Evolutionary conservation across 2,888 invertebrate genomes (phyloP), one percentile per base, ranked within the genome.

Genomic region (Blomia tropicalis): DNA sequence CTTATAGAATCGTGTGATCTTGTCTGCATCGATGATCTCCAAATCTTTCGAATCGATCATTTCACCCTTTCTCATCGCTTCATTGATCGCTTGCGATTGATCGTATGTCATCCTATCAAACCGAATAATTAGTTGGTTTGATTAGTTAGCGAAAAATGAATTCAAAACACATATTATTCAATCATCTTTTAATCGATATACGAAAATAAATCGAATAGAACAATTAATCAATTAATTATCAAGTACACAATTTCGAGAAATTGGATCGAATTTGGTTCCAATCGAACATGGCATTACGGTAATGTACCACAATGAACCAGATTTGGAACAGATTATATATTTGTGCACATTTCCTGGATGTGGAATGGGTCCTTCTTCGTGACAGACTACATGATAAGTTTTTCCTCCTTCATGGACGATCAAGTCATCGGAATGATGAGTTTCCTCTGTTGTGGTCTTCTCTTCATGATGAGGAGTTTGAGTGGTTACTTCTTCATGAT

Each of bases 341-440:
- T 56, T 56, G 56, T 56, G 56, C 19, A 56, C 29, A 36, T 56
- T 56, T 2, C 29, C 29, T 31, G 56, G 56, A 56, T 56, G 56
- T 31, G 31, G 32, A 1, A 56, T 29, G 14, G 25, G 14, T 2
- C 56, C 56, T 25, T 56, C 56, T 14, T 29, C 19, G 32, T 31
- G n/a, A 36, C 56, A 56, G 25, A 14, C 29, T 11, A 56, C 29
- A 4, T 27, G 56, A 36, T 56, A 29, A 14, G 22, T 27, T 27
- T 47, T 47, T 7, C 51, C 51, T 31, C 56, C 56, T 14, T 56
- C 56, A 17, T 25, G 51, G 25, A 17, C 17, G 14, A 22, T 14
- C 51, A 30, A 30, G 14, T n/a, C n/a, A n/a, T n/a, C n/a, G n/a
- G n/a, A n/a, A n/a, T n/a, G n/a, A n/a, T n/a, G n/a, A n/a, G n/a